Conservation (phyloP, 2,888 invertebrate species). For the Spisula subtruncata region DNA sequence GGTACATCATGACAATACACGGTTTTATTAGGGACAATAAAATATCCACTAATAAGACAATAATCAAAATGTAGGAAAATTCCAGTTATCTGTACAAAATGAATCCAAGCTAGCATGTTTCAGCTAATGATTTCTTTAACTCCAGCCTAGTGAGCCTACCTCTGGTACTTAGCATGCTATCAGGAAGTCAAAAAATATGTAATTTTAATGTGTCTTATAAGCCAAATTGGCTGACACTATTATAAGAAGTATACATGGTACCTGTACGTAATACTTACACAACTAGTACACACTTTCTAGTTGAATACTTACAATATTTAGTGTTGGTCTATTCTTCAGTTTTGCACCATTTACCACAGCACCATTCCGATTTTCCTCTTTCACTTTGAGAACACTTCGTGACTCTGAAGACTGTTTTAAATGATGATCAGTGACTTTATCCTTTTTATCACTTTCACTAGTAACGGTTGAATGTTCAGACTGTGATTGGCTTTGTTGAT, state of each 20-base stretch:
- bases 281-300: background rate
- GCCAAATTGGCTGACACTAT: too few species aligned
- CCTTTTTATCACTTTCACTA: constrained; percentile 35
- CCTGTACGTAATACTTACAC: too few species aligned
- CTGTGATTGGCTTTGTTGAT: constrained; percentile 39
- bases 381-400: constrained; percentile 52
- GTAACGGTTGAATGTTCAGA: constrained; percentile 29
- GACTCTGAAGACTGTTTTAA: constrained; percentile 42
- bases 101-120: too few species aligned
- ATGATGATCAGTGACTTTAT: constrained; percentile 33
- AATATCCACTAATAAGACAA: background rate
- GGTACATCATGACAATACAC: background rate
- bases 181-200: too few species aligned
- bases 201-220: too few species aligned
- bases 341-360: constrained; percentile 47
- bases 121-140: too few species aligned
- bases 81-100: background rate
- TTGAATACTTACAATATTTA: constrained; percentile 55
- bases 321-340: constrained; percentile 39
- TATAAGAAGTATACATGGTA: too few species aligned
- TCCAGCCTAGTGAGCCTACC: too few species aligned
- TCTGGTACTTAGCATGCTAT: too few species aligned
- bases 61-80: background rate
- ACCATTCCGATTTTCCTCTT: constrained; percentile 58
- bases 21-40: background rate